Conservation (phyloP, 2,113 vertebrate species). For the Campylomormyrus numenius region DNA sequence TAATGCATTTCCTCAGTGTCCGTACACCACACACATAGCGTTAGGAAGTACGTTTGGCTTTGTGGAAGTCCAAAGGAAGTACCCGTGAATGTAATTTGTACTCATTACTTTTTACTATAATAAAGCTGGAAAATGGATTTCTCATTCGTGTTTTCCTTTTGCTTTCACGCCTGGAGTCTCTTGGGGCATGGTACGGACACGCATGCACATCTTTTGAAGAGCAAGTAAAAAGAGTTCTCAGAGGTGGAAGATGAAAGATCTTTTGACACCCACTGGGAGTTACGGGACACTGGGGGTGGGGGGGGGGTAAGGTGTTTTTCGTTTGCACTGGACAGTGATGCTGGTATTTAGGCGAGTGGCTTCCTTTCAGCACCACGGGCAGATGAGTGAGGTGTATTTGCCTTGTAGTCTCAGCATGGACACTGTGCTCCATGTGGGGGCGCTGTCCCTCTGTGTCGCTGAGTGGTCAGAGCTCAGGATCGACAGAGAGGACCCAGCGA, state of each 20-base stretch:
- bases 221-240: not conserved
- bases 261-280: not conserved
- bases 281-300: not conserved
- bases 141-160: conserved; percentile 20
- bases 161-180: not conserved
- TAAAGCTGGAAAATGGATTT: conserved; percentile 51
- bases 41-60: conserved; percentile 31
- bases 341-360: not conserved
- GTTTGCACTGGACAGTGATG: not conserved
- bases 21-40: conserved; percentile 26
- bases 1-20: conserved; percentile 15
- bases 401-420: not conserved
- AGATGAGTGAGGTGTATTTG: not conserved
- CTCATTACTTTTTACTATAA: conserved; percentile 61
- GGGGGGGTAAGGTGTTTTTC: not conserved
- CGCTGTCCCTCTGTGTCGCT: not conserved
- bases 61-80: conserved; percentile 40
- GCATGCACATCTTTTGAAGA: not conserved
- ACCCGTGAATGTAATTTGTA: conserved; percentile 68
- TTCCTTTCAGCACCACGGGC: not conserved
- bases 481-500: not conserved
- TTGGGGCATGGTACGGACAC: not conserved
- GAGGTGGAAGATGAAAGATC: not conserved
- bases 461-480: not conserved
- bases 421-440: not conserved